Conservation (phyloP, 2,797 vertebrate species). For the Molossus molossus region DNA sequence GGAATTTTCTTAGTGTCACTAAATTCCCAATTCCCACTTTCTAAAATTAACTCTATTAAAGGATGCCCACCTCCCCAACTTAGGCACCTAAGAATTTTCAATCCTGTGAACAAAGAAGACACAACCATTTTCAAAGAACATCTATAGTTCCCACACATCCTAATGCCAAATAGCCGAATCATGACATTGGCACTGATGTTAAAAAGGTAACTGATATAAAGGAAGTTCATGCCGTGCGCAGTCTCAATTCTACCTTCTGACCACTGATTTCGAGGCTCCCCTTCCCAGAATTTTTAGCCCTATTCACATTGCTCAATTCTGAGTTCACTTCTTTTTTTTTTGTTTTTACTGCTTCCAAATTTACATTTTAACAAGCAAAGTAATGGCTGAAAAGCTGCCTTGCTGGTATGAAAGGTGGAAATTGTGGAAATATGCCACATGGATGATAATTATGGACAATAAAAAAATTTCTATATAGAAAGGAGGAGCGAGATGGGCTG, state of each 20-base stretch:
- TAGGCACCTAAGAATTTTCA: neutral
- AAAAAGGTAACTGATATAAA: neutral
- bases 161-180: neutral
- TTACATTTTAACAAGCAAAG: slow-evolving; percentile 29
- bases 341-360: neutral
- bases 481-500: neutral
- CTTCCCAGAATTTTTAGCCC: neutral
- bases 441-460: neutral
- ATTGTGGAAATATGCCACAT: neutral
- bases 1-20: neutral
- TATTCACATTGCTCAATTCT: neutral
- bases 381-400: neutral
- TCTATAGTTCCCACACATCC: neutral
- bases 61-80: neutral
- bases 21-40: neutral
- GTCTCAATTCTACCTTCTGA: neutral
- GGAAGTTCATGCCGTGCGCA: neutral
- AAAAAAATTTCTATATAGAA: neutral
- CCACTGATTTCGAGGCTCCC: neutral
- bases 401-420: neutral
- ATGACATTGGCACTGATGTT: neutral
- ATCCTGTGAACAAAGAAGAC: neutral
- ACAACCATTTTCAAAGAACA: slow-evolving; percentile 8
- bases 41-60: slow-evolving; percentile 9
- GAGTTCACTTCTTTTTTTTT: neutral